phyloP scores from a whole-genome alignment of 1,140 invertebrate species.

The Drosophila mayri region DNA sequence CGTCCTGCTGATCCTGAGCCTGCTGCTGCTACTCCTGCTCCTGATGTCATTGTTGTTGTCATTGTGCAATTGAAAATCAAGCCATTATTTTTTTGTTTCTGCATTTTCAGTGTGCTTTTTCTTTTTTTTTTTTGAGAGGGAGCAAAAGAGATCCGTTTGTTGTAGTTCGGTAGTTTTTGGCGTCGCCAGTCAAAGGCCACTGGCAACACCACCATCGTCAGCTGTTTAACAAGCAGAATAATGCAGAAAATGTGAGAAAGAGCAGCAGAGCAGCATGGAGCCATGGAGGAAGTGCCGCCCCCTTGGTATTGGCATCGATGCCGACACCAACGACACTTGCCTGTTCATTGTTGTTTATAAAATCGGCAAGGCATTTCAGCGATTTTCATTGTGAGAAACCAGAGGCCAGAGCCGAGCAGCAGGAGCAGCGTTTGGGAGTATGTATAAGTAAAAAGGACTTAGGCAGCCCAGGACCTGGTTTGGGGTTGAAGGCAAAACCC shows the following conservation, averaged over 20 bases:
- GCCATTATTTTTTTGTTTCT: conserved; percentile 62
- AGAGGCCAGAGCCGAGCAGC: not conserved
- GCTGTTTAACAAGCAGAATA: conserved; percentile 78
- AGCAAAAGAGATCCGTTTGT: conserved; percentile 11
- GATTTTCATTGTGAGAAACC: conserved; percentile 55
- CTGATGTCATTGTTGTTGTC: conserved; percentile 35
- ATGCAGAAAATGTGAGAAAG: conserved; percentile 48
- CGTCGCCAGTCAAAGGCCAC: conserved; percentile 67
- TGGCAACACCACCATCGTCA: conserved; percentile 24
- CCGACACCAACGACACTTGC: conserved; percentile 50
- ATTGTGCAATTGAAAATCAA: conserved; percentile 79
- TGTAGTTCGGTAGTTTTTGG: conserved; percentile 29
- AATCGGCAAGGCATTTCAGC: conserved; percentile 62
- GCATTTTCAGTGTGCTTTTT: conserved; percentile 2
- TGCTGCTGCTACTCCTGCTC: conserved; percentile 5
- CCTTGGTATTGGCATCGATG: conserved; percentile 15
- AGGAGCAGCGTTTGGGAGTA: not conserved
- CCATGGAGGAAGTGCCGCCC: not conserved
- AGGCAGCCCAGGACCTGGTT: not conserved
- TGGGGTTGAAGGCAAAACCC: not conserved
- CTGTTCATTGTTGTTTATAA: conserved; percentile 69
- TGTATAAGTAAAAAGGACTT: conserved; percentile 4
- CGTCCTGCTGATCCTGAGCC: conserved; percentile 23
- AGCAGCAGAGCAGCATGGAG: not conserved
- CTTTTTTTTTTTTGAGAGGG: not conserved